A percentile compares a stretch with the other conserved stretches of the same genome.
Evolutionary conservation across 2,888 invertebrate genomes (phyloP).

Genomic region (Hedychridium roseum): DNA sequence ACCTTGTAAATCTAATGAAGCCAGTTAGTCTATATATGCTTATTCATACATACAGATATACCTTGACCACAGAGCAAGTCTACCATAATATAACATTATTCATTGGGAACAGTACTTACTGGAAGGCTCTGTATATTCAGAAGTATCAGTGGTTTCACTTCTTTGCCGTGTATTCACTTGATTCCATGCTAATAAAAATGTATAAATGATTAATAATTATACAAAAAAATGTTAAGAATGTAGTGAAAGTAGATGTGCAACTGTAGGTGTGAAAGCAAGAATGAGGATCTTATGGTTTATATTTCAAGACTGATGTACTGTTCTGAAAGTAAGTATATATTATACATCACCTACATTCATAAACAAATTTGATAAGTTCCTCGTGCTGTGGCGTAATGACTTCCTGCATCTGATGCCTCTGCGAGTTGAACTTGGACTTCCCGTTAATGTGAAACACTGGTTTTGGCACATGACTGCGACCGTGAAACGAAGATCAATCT

Average conservation of each 20-base stretch:
- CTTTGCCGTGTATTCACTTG: conserved; percentile 68
- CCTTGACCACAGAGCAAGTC: too few species aligned
- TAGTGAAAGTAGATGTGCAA: too few species aligned
- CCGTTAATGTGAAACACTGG: conserved; percentile 81
- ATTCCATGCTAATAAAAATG: conserved; percentile 71
- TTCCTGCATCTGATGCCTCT: conserved; percentile 70
- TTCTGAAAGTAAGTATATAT: conserved; percentile 6
- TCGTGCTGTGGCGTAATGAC: conserved; percentile 81
- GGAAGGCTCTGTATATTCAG: conserved; percentile 60
- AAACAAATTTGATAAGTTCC: conserved; percentile 85
- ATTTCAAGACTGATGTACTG: background rate
- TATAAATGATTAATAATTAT: too few species aligned
- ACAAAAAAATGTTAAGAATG: too few species aligned
- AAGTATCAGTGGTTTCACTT: conserved; percentile 68
- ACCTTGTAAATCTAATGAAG: background rate
- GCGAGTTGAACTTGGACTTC: conserved; percentile 71
- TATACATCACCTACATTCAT: conserved; percentile 74
- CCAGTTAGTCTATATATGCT: too few species aligned
- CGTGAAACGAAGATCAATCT: conserved; percentile 26
- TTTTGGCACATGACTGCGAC: conserved; percentile 72
- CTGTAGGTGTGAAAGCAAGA: too few species aligned
- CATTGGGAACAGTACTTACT: too few species aligned
- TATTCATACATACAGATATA: too few species aligned
- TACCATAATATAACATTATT: too few species aligned
- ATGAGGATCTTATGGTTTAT: too few species aligned